Percentiles rank a stretch among this genome's conserved stretches.
Conservation (phyloP, 2,113 vertebrate genomes). For the Tor tambroides region DNA sequence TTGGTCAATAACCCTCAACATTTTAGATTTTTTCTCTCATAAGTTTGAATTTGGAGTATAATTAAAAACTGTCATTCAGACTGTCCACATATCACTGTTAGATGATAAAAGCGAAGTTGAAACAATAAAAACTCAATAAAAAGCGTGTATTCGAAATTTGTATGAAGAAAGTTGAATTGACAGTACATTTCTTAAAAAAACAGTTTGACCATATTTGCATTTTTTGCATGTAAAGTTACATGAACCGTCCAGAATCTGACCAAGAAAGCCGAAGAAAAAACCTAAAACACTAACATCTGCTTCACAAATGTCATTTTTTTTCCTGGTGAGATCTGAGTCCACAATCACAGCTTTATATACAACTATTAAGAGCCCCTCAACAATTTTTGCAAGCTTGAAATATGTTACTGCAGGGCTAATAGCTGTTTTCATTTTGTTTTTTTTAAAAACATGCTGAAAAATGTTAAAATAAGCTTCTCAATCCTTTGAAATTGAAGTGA, state of each 20-base stretch:
- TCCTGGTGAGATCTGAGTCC: conserved; percentile 53
- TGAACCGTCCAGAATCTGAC: conserved; percentile 58
- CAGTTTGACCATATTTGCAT: conserved; percentile 34
- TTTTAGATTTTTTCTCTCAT: neutral
- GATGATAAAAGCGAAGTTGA: neutral
- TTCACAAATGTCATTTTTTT: conserved; percentile 66
- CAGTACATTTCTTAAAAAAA: neutral
- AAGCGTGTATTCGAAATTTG: neutral
- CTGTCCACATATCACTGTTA: neutral
- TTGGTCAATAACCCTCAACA: neutral
- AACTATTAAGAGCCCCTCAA: conserved; percentile 62
- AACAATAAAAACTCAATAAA: neutral
- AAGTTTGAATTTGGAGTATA: neutral
- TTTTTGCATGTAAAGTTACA: conserved; percentile 40
- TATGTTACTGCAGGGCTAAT: conserved; percentile 45
- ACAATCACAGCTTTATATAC: conserved; percentile 55
- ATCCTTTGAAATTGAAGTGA: neutral
- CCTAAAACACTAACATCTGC: conserved; percentile 69
- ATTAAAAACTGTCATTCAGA: neutral
- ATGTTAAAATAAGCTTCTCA: neutral
- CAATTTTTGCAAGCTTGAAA: conserved; percentile 59
- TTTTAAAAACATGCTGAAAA: conserved; percentile 2
- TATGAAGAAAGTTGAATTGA: neutral
- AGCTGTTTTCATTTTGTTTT: conserved; percentile 39
- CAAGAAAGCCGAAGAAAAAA: conserved; percentile 26